phyloP scores from a whole-genome alignment of 2,797 vertebrate species.

The Remorina albescens region DNA sequence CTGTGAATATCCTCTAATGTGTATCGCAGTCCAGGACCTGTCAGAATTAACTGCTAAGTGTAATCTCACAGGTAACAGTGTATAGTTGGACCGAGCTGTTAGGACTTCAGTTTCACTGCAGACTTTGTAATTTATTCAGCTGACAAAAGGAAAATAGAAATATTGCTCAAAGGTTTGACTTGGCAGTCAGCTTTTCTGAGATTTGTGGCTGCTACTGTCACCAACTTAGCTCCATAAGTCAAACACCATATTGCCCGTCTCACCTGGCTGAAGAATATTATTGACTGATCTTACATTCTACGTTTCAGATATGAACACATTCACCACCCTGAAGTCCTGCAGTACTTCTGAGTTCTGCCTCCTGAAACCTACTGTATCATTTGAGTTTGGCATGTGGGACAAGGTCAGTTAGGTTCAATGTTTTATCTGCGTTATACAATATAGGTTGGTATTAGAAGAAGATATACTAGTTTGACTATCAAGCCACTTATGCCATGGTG shows the following conservation, averaged over 20 bases:
- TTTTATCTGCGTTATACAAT: conserved; percentile 3
- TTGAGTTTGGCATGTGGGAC: conserved; percentile 3
- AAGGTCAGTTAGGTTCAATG: background rate
- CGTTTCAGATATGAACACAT: conserved; percentile 32
- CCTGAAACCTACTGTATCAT: conserved; percentile 45
- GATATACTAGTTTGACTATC: background rate
- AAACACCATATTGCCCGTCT: conserved; percentile 56
- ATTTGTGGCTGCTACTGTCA: conserved; percentile 60
- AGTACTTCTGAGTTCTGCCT: conserved; percentile 19
- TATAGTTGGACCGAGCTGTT: conserved; percentile 51
- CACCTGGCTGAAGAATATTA: conserved; percentile 33
- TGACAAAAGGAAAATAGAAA: conserved; percentile 58
- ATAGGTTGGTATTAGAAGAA: background rate
- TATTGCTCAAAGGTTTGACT: conserved; percentile 49
- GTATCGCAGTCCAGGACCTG: conserved; percentile 53
- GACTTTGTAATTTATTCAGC: conserved; percentile 68
- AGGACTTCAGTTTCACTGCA: conserved; percentile 61
- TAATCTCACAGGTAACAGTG: conserved; percentile 66
- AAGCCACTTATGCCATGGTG: background rate
- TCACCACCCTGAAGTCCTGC: conserved; percentile 15
- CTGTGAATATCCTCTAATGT: conserved; percentile 46
- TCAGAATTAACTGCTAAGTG: conserved; percentile 57
- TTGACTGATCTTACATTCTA: conserved; percentile 39
- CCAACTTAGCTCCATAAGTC: conserved; percentile 55
- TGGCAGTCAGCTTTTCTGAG: conserved; percentile 52